Conservation (phyloP, 2,797 vertebrate species). For the Threskiornis aethiopicus region DNA sequence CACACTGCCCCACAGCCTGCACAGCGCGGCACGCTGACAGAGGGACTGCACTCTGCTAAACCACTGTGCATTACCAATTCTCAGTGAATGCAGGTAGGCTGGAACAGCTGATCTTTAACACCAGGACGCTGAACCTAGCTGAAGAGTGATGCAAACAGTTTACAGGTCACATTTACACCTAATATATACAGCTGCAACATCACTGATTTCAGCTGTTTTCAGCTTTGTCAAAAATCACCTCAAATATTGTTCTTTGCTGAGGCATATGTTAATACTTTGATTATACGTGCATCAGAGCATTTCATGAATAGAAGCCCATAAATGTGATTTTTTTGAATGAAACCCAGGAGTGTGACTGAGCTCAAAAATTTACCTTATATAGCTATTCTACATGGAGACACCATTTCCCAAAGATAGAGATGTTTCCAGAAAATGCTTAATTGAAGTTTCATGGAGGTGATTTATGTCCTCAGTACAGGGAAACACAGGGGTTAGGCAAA, state of each 20-base stretch:
- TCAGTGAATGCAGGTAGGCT: neutral
- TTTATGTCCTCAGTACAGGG: neutral
- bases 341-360: neutral
- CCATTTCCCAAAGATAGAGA: neutral
- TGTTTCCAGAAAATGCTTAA: neutral
- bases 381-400: neutral
- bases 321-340: neutral
- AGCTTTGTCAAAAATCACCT: neutral
- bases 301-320: neutral
- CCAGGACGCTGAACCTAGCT: neutral
- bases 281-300: neutral
- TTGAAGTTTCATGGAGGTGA: neutral
- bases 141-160: neutral
- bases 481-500: neutral
- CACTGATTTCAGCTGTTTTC: neutral
- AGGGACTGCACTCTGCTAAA: neutral
- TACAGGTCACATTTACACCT: neutral
- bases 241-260: neutral
- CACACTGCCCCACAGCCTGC: neutral
- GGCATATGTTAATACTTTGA: neutral
- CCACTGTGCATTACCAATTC: neutral
- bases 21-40: fast-evolving
- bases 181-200: neutral
- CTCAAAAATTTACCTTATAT: neutral
- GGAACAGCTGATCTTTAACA: neutral